A percentile compares a stretch with the other conserved stretches of the same genome.
These are phyloP conservation scores for Spea bombifrons DNA, from an alignment of 2,113 vertebrate species.

Conservation along the genomic window DNA sequence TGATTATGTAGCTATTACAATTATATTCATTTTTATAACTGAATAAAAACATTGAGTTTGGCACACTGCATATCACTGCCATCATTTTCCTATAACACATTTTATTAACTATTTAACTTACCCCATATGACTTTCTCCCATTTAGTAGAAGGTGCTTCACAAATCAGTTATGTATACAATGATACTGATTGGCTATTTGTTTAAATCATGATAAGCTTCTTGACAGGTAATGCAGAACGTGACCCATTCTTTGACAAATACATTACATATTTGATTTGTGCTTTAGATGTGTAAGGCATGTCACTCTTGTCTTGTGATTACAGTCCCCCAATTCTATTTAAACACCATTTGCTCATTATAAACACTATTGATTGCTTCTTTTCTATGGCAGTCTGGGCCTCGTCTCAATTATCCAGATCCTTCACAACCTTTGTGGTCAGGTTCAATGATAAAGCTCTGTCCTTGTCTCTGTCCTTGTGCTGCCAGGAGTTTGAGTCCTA, in stretches of 20 bases:
- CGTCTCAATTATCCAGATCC: not conserved
- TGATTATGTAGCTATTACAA: too few species aligned
- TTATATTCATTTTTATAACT: too few species aligned
- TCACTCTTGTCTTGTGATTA: constrained; percentile 12
- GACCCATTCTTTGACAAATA: not conserved
- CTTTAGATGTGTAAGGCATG: not conserved
- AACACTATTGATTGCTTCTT: constrained; percentile 34
- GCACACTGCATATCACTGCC: too few species aligned
- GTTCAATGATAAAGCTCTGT: constrained; percentile 39
- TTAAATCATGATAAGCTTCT: too few species aligned
- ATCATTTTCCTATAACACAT: too few species aligned
- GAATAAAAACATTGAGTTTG: too few species aligned
- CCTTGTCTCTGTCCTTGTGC: constrained; percentile 49
- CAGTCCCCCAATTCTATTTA: not conserved
- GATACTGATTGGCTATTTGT: too few species aligned
- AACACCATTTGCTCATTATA: constrained; percentile 8
- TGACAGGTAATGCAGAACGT: not conserved
- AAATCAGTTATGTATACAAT: too few species aligned
- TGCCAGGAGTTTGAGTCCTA: constrained; percentile 61
- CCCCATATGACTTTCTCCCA: not conserved
- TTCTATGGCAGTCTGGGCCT: not conserved
- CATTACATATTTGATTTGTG: not conserved
- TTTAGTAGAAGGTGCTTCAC: not conserved
- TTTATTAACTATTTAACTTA: too few species aligned
- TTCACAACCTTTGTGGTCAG: constrained; percentile 41